phyloP scores from a whole-genome alignment of 2,888 invertebrate species.

The Nomada ruficornis region DNA sequence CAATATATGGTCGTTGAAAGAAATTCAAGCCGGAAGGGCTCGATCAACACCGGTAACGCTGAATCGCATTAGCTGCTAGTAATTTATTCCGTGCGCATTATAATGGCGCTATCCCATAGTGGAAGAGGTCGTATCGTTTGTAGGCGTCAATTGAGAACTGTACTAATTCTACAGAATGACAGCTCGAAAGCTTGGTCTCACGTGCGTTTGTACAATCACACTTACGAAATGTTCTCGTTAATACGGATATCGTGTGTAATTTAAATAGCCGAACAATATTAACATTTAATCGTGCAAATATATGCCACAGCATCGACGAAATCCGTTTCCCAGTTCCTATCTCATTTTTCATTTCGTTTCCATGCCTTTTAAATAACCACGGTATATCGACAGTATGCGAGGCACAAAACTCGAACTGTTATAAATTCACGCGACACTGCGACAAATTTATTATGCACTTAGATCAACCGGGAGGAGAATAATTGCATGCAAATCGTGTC shows the following conservation, averaged over 20 bases:
- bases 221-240: too few species aligned
- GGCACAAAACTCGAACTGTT: too few species aligned
- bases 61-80: conserved; percentile 69
- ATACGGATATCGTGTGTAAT: too few species aligned
- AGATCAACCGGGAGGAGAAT: not conserved
- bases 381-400: too few species aligned
- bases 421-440: too few species aligned
- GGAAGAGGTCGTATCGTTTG: conserved; percentile 57
- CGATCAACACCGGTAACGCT: conserved; percentile 67
- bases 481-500: conserved; percentile 25
- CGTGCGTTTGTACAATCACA: conserved; percentile 18
- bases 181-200: conserved; percentile 43
- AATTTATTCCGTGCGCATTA: conserved; percentile 71
- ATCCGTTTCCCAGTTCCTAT: too few species aligned
- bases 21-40: conserved; percentile 71
- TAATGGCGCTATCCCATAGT: conserved; percentile 65
- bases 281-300: too few species aligned
- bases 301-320: too few species aligned
- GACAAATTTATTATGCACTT: not conserved
- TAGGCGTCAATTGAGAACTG: conserved; percentile 65
- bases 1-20: conserved; percentile 27
- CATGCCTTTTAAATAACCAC: too few species aligned
- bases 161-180: conserved; percentile 55
- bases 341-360: too few species aligned
- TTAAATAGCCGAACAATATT: too few species aligned